Evolutionary conservation across 2,113 vertebrate genomes (phyloP).

Genomic region (Trogon surrucura): DNA sequence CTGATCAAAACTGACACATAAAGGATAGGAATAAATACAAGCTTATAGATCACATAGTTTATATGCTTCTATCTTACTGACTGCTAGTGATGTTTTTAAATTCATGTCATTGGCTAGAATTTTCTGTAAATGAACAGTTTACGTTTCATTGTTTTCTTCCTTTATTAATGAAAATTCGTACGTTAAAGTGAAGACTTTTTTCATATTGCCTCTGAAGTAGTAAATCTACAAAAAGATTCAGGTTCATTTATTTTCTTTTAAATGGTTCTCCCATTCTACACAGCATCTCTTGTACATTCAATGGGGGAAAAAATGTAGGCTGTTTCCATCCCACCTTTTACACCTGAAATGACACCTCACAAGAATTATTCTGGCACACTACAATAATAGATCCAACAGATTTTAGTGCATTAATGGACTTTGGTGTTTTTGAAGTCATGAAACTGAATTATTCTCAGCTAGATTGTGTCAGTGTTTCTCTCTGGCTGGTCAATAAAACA

Average conservation of each 20-base stretch:
- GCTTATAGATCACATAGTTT: not conserved
- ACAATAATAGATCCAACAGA: not conserved
- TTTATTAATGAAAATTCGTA: not conserved
- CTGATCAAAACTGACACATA: not conserved
- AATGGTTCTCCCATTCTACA: not conserved
- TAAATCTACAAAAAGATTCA: not conserved
- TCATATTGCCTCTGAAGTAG: not conserved
- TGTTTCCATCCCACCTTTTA: not conserved
- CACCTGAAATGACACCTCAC: not conserved
- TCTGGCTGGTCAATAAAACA: not conserved
- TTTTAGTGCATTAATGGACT: not conserved
- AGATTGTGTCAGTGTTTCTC: not conserved
- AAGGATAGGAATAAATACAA: not conserved
- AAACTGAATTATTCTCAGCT: not conserved
- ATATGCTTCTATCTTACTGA: not conserved
- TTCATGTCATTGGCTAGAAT: not conserved
- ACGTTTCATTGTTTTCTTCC: not conserved
- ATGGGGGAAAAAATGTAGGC: not conserved
- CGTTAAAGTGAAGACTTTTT: not conserved
- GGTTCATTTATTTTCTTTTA: not conserved
- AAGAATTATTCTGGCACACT: not conserved
- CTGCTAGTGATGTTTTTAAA: not conserved
- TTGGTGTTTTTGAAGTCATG: not conserved
- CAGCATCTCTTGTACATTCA: not conserved
- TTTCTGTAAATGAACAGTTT: not conserved